These are phyloP conservation scores for Lasioglossum morio DNA, from an alignment of 2,888 invertebrate genomes.

Conservation along the genomic window DNA sequence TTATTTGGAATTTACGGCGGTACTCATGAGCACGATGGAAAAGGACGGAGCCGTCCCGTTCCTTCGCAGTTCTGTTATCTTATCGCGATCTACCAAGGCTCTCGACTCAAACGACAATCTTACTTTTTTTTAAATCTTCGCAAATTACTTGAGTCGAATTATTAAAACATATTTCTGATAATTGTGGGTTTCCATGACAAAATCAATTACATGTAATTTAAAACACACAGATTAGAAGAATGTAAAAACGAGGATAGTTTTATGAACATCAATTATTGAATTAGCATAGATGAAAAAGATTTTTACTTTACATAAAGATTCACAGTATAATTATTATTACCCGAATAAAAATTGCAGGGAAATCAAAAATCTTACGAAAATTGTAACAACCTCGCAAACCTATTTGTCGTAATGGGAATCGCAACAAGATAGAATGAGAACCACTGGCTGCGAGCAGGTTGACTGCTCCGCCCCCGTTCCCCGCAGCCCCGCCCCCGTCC, in stretches of 20 bases:
- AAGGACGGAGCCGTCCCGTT: slow-evolving; percentile 49
- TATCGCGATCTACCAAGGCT: slow-evolving; percentile 51
- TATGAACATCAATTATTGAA: neutral
- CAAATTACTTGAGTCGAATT: neutral
- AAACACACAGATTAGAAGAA: neutral
- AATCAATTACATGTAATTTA: neutral
- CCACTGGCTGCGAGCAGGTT: slow-evolving; percentile 81
- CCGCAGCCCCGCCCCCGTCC: slow-evolving; percentile 60
- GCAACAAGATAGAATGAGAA: slow-evolving; percentile 73
- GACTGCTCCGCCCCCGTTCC: slow-evolving; percentile 76
- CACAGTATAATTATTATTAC: neutral
- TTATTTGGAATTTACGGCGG: slow-evolving; percentile 55
- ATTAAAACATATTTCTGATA: neutral
- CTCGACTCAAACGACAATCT: slow-evolving; percentile 20
- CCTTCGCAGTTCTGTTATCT: slow-evolving; percentile 48
- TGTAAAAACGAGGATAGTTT: neutral
- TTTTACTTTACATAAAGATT: neutral
- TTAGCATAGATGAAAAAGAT: too few species aligned
- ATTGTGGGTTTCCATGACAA: neutral
- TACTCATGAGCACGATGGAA: slow-evolving; percentile 48
- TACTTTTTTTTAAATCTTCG: too few species aligned
- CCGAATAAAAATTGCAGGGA: neutral
- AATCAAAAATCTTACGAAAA: neutral
- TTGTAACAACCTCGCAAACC: neutral
- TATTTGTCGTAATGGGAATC: slow-evolving; percentile 30